A percentile compares a stretch with the other conserved stretches of the same genome.
phyloP scores from a whole-genome alignment of 2,113 vertebrate genomes.

The Tachuris rubrigastra region DNA sequence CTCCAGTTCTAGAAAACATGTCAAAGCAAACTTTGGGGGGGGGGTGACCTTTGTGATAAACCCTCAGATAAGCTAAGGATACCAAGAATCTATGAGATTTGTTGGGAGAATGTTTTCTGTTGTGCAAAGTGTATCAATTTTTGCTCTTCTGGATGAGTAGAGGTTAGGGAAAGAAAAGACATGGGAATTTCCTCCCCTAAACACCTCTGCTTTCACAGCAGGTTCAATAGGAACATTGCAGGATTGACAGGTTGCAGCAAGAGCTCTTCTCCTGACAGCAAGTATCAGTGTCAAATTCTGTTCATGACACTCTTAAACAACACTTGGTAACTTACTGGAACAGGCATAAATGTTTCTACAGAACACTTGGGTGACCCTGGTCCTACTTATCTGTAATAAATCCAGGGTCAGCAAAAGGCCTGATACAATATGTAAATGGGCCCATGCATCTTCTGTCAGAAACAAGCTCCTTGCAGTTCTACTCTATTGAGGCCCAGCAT shows the following conservation, averaged over 20 bases:
- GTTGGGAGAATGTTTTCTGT: neutral
- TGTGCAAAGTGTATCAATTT: neutral
- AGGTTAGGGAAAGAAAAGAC: neutral
- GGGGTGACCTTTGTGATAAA: neutral
- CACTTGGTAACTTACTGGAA: neutral
- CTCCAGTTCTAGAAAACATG: neutral
- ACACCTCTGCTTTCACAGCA: neutral
- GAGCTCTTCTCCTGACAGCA: neutral
- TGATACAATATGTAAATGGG: accelerated
- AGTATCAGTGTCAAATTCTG: neutral
- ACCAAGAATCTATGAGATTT: neutral
- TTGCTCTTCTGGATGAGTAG: neutral
- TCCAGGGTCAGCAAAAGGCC: neutral
- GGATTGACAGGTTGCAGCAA: neutral
- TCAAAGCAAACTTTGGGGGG: neutral
- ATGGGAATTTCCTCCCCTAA: neutral
- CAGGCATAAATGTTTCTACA: neutral
- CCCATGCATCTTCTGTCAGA: neutral
- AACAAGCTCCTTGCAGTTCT: neutral
- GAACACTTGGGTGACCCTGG: neutral
- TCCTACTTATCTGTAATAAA: neutral
- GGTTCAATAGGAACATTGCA: neutral
- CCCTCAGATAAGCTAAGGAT: neutral
- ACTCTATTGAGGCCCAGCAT: neutral
- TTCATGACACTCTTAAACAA: neutral